Base-by-base conservation (phyloP, 2,797 vertebrate species). In the Karalla daura region DNA sequence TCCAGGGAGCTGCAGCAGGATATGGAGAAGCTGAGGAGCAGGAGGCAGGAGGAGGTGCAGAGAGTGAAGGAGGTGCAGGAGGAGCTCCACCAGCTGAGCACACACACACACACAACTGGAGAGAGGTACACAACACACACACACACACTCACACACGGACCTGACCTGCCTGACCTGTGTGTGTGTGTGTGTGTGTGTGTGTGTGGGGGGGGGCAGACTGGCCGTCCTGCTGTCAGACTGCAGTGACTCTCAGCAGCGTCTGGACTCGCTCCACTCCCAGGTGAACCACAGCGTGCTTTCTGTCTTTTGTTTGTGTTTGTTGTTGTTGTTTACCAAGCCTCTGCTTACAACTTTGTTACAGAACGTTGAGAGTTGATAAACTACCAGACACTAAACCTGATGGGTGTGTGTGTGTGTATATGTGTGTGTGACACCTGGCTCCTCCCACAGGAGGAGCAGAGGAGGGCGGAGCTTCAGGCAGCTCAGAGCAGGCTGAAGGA, bases 1-100 rank as follows among this genome's bases (percentile, higher is more conserved):
- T 45, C 1, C 67, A 87, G 85, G 35, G 65, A 58, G 35, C 36
- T 85, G 27, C 64, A 80, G 59, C 52, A 74, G 36, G 75, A 74
- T 62, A 36, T 35, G 64, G 61, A 60, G 62, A 62, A 60, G 65
- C 75, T 87, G 73, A 63, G 37, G 65, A 74, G 35, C 63, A 80
- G 44, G 37, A 82, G 54, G 32, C 9, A 63, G 44, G 17, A 65
- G 64, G 54, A 75, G 47, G 43, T 36, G 72, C 24, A 33, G 24
- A 4, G 1, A 3, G 47, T 78, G 39, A 74, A 18, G 62, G 33
- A 47, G 61, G 43, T 73, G 51, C 24, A 76, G 63, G 76, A 76
- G 43, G 70, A 80, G 59, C 14, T 73, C 1, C 63, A 58, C n/a
- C 59, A 30, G 1, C 39, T 72, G 1, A 0, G 2, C 6, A 7